Conservation (phyloP, 2,888 invertebrate genomes). For the Drosophila formosana region DNA sequence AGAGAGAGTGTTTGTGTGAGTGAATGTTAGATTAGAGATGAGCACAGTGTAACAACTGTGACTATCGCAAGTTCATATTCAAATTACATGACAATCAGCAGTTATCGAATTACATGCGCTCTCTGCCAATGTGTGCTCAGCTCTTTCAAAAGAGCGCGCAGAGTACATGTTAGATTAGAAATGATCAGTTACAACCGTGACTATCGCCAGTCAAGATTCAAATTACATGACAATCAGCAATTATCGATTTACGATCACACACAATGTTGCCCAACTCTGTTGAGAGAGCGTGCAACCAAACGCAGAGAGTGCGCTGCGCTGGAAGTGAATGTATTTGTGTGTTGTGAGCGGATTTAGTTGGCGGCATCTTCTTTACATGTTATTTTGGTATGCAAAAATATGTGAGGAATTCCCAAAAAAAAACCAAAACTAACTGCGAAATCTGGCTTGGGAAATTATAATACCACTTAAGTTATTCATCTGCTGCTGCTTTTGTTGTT, state of each 20-base stretch:
- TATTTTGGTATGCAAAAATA: conserved; percentile 71
- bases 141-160: too few relatives aligned
- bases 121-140: too few relatives aligned
- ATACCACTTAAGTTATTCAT: conserved; percentile 58
- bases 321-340: conserved; percentile 18
- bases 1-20: conserved; percentile 3
- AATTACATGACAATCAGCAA: neutral
- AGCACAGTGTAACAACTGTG: conserved; percentile 1
- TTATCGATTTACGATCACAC: conserved; percentile 15
- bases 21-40: conserved; percentile 23
- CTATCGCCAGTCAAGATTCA: neutral
- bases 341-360: conserved; percentile 50
- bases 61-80: neutral
- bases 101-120: too few relatives aligned
- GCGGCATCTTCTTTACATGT: conserved; percentile 64
- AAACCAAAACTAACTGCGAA: conserved; percentile 55
- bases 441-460: conserved; percentile 50
- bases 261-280: conserved; percentile 36
- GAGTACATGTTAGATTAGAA: conserved; percentile 7
- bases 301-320: conserved; percentile 1
- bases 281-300: neutral
- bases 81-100: too few relatives aligned
- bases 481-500: conserved; percentile 33
- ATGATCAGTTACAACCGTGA: conserved; percentile 13
- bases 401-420: conserved; percentile 74